These are phyloP conservation scores for Philantomba maxwellii DNA, from an alignment of 2,113 vertebrate genomes.

Conservation along the genomic window DNA sequence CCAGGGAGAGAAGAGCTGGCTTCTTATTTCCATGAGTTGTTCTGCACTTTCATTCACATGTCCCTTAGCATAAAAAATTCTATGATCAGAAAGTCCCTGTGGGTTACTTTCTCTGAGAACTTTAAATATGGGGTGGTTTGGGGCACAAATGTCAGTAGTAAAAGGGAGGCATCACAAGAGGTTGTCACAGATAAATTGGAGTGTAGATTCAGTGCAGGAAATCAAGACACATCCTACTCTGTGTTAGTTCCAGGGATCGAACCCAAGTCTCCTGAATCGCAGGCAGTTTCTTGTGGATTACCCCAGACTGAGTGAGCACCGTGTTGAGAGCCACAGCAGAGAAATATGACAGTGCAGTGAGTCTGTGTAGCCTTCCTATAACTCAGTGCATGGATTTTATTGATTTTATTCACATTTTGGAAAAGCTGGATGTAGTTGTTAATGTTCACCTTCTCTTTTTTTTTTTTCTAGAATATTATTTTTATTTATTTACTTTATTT, in stretches of 20 bases:
- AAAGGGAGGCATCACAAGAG: background rate
- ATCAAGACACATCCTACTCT: background rate
- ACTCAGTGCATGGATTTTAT: background rate
- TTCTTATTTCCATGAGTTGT: background rate
- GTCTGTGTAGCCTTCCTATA: background rate
- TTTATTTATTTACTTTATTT: too few species aligned
- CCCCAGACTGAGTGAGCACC: background rate
- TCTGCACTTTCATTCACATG: background rate
- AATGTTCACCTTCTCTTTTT: background rate
- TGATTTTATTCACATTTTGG: background rate
- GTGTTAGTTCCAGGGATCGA: background rate
- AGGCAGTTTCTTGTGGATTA: background rate
- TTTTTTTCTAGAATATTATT: background rate
- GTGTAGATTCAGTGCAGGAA: background rate
- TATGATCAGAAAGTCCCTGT: background rate
- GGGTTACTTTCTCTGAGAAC: background rate
- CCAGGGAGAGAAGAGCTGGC: background rate
- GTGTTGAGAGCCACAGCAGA: background rate
- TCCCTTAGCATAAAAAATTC: background rate
- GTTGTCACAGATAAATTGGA: background rate
- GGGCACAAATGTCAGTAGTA: background rate
- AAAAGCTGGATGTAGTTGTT: background rate
- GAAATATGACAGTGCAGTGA: background rate
- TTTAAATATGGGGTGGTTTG: background rate
- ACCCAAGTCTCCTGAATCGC: accelerated